phyloP scores from a whole-genome alignment of 2,113 vertebrate species.

The Herpetotheres cachinnans region DNA sequence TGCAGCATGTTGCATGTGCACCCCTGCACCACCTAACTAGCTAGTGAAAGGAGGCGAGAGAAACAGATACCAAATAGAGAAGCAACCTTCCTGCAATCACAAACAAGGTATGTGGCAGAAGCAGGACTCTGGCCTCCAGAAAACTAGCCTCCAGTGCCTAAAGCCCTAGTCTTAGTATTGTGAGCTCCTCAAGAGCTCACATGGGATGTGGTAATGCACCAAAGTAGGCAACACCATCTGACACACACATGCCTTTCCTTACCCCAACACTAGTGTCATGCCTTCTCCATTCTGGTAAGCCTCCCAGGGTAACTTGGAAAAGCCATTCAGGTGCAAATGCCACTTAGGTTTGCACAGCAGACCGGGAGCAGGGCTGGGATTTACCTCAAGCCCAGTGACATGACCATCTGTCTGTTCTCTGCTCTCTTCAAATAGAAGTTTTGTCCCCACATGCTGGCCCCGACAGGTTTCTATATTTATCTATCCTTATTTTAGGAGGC shows the following conservation, averaged over 20 bases:
- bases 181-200: neutral
- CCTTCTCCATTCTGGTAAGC: neutral
- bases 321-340: neutral
- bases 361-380: neutral
- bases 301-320: neutral
- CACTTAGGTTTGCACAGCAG: neutral
- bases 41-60: neutral
- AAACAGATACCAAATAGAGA: neutral
- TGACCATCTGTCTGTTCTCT: neutral
- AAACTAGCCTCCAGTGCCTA: neutral
- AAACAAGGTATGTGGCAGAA: neutral
- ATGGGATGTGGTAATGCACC: neutral
- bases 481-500: slow-evolving; percentile 41
- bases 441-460: neutral
- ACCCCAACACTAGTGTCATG: neutral
- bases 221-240: neutral
- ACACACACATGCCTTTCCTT: neutral
- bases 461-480: slow-evolving; percentile 50
- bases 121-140: neutral
- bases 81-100: neutral
- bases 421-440: neutral
- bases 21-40: neutral
- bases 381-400: neutral
- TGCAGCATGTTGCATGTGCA: neutral
- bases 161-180: neutral